Evolutionary conservation across 2,797 vertebrate species (phyloP).

Genomic region (Danio albolineatus): DNA sequence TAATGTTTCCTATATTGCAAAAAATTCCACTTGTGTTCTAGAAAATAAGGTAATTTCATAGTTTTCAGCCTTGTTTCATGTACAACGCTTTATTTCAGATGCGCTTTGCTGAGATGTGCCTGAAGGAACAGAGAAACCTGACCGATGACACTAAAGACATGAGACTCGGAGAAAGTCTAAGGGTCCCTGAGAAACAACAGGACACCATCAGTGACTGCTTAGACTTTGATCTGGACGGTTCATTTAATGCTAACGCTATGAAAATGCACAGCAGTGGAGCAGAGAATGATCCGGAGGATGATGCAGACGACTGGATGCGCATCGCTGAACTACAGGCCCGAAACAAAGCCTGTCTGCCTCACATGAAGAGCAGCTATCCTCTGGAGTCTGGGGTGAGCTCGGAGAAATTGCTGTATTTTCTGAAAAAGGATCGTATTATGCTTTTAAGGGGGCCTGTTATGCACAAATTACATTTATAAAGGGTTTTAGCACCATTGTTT

Average conservation of each 20-base stretch:
- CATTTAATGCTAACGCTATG: constrained; percentile 77
- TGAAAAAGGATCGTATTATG: too few species aligned
- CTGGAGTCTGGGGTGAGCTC: constrained; percentile 85
- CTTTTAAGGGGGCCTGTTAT: too few species aligned
- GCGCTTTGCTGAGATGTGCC: constrained; percentile 76
- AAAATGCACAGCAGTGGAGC: constrained; percentile 72
- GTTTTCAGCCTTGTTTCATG: too few species aligned
- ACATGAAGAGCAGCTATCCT: constrained; percentile 94
- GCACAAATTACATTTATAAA: too few species aligned
- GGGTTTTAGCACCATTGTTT: too few species aligned
- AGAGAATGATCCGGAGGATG: constrained; percentile 89
- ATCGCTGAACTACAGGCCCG: constrained; percentile 91
- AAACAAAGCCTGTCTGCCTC: constrained; percentile 86
- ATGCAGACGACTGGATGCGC: constrained; percentile 87
- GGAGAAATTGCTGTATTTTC: too few species aligned
- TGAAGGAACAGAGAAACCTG: constrained; percentile 76
- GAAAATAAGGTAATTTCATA: too few species aligned
- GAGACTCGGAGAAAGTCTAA: constrained; percentile 64
- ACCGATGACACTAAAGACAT: constrained; percentile 31
- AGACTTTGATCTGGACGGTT: constrained; percentile 83
- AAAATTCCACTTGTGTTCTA: too few species aligned
- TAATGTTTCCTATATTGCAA: too few species aligned
- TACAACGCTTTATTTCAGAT: constrained; percentile 72
- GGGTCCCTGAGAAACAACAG: constrained; percentile 49
- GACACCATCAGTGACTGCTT: constrained; percentile 86